These are phyloP conservation scores for Meloe dianella DNA, from an alignment of 2,888 invertebrate genomes.

Conservation along the genomic window DNA sequence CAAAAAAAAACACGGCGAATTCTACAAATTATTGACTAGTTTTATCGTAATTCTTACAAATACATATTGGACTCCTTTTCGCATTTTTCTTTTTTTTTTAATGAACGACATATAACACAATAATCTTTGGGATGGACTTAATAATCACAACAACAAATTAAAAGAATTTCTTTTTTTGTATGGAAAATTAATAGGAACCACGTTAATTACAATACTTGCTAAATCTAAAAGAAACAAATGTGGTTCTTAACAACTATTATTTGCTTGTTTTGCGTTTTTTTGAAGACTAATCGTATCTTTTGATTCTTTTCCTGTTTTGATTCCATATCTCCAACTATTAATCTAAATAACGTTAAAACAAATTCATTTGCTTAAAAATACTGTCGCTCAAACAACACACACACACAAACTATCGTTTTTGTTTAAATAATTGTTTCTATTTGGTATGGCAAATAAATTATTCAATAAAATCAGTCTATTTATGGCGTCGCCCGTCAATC, in stretches of 20 bases:
- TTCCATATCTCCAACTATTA: background rate
- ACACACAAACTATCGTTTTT: background rate
- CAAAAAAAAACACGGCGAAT: background rate
- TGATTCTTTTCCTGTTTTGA: background rate
- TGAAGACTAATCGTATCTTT: background rate
- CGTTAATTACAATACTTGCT: background rate
- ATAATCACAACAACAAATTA: background rate
- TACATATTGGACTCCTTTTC: background rate
- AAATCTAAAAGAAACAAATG: background rate
- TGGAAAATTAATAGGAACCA: slow-evolving; percentile 1
- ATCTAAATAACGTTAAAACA: background rate
- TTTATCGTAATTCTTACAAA: background rate
- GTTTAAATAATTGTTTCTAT: background rate
- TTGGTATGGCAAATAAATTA: slow-evolving; percentile 12
- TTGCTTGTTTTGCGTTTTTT: background rate
- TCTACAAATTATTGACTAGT: background rate
- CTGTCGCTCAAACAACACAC: background rate
- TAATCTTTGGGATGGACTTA: slow-evolving; percentile 6
- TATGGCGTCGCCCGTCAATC: background rate
- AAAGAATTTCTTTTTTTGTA: background rate
- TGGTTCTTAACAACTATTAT: background rate
- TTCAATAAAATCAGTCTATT: slow-evolving; percentile 11
- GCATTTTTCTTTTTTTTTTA: background rate
- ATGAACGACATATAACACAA: slow-evolving; percentile 9
- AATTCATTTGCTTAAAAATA: background rate